Evolutionary conservation across 2,797 vertebrate genomes (phyloP).

Genomic region (Prionace glauca): DNA sequence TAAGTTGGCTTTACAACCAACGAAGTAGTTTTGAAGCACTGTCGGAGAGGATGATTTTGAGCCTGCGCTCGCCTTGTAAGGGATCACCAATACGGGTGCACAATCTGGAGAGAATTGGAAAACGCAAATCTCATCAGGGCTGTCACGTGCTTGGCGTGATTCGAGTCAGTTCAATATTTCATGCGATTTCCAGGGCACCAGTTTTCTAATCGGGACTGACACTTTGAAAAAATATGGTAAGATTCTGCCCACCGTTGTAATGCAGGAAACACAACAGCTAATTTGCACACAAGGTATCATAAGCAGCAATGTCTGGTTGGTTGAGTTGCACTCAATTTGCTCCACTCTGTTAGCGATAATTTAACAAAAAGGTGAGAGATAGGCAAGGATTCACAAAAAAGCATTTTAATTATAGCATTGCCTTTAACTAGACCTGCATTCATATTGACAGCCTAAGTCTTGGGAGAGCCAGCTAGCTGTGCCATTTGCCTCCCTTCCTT

Average conservation of each 20-base stretch:
- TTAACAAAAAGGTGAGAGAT: not conserved
- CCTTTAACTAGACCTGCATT: not conserved
- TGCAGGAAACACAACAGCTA: not conserved
- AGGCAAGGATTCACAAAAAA: not conserved
- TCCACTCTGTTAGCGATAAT: not conserved
- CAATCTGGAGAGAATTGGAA: too few relatives aligned
- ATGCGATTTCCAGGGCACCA: too few relatives aligned
- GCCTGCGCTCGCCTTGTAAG: too few relatives aligned
- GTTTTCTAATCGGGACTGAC: too few relatives aligned
- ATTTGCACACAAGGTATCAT: not conserved
- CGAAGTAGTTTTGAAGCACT: not conserved
- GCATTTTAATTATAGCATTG: not conserved
- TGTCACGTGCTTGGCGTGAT: too few relatives aligned
- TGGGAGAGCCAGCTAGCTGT: not conserved
- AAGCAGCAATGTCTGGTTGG: not conserved
- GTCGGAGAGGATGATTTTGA: too few relatives aligned
- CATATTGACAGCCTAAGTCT: not conserved
- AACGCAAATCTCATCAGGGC: too few relatives aligned
- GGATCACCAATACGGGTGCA: too few relatives aligned
- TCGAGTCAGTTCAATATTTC: too few relatives aligned
- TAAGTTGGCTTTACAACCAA: not conserved
- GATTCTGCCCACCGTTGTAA: not conserved
- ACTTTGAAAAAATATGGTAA: too few relatives aligned
- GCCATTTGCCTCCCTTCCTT: not conserved
- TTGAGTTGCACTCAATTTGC: not conserved